These are phyloP conservation scores for Chitala chitala DNA, from an alignment of 2,113 vertebrate species.

Conservation along the genomic window DNA sequence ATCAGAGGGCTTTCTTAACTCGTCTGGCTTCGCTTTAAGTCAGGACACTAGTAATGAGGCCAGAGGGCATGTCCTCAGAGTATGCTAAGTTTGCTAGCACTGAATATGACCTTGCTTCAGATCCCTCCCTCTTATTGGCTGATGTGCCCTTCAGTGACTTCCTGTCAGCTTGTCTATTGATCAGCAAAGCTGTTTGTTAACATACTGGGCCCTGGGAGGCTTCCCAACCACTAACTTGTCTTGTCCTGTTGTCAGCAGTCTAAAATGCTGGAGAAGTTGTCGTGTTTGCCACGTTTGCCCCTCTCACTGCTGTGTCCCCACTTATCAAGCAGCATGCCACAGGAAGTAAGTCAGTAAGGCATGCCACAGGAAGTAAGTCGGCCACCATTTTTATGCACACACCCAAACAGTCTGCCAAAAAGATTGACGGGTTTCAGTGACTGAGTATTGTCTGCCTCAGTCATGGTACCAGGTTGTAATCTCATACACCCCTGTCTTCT, in stretches of 20 bases:
- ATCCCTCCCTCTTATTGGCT: background rate
- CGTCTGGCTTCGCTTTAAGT: background rate
- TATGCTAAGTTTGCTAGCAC: background rate
- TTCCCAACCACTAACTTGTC: background rate
- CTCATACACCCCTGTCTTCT: too few relatives aligned
- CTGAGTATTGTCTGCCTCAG: too few relatives aligned
- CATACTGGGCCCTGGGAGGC: background rate
- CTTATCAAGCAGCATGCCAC: too few relatives aligned
- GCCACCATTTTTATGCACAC: too few relatives aligned
- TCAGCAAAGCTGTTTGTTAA: background rate
- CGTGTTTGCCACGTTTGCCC: background rate
- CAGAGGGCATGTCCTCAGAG: background rate
- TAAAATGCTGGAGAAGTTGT: background rate
- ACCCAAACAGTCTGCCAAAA: too few relatives aligned
- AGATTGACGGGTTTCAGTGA: too few relatives aligned
- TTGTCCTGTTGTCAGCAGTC: too few relatives aligned
- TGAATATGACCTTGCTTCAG: slow-evolving; percentile 8
- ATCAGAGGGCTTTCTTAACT: background rate
- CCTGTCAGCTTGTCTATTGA: background rate
- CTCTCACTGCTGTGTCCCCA: too few relatives aligned
- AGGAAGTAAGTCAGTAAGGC: too few relatives aligned
- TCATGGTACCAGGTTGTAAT: too few relatives aligned
- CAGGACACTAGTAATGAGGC: background rate
- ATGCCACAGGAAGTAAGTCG: too few relatives aligned
- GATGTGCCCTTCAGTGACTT: background rate